A percentile compares a stretch with the other conserved stretches of the same genome.
phyloP scores from a whole-genome alignment of 2,888 invertebrate species.

The Drosophila borealis region DNA sequence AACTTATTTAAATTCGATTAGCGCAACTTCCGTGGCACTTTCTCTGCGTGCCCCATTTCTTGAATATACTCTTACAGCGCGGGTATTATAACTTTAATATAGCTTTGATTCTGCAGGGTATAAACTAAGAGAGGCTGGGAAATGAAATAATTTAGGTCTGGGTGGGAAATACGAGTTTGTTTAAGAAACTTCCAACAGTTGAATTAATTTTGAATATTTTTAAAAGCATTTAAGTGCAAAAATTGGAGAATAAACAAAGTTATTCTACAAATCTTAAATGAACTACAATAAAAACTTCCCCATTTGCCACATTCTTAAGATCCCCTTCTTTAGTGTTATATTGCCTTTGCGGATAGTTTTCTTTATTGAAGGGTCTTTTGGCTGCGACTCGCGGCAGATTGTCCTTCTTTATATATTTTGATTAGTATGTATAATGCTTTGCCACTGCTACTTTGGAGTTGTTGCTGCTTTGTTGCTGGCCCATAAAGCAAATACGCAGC shows the following conservation, averaged over 20 bases:
- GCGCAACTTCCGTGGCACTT: constrained; percentile 65
- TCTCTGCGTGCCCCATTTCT: constrained; percentile 9
- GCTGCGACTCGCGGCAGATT: constrained; percentile 5
- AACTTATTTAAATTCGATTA: constrained; percentile 81
- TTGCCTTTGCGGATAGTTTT: not conserved
- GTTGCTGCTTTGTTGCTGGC: constrained; percentile 16
- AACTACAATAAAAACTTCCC: no score
- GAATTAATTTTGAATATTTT: no score
- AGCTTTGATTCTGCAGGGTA: no score
- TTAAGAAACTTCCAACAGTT: no score
- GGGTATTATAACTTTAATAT: constrained; percentile 1
- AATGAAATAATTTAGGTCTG: no score
- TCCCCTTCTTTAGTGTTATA: not conserved
- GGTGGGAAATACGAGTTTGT: no score
- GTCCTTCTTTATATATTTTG: constrained; percentile 10
- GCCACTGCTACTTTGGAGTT: constrained; percentile 31
- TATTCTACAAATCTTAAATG: no score
- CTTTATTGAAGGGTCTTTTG: constrained; percentile 16
- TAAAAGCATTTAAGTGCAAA: no score
- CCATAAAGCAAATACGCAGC: constrained; percentile 43
- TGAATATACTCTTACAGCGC: not conserved
- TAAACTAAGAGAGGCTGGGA: no score
- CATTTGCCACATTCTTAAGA: no score
- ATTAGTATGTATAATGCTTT: constrained; percentile 43
- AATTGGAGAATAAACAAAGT: no score